Base-by-base conservation (phyloP, 2,113 vertebrate genomes). In the Equus przewalskii region DNA sequence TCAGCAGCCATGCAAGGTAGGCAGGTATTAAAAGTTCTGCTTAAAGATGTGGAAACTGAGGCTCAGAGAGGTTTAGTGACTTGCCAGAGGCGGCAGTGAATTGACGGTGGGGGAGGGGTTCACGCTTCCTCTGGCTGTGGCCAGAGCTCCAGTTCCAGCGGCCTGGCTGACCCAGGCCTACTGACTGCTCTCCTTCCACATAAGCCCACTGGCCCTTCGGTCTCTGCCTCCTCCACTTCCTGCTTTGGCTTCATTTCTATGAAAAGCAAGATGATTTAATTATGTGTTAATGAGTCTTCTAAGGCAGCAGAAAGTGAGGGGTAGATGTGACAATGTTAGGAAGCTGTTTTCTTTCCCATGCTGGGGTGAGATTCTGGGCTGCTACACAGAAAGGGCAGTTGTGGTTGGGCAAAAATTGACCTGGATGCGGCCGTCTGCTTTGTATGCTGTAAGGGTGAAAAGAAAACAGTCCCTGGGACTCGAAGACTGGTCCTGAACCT, bases 191-290 rank as follows among this genome's bases (percentile, higher is more conserved):
- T 46, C 18, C 44, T 64, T 73, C 51, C 9, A 28, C 62, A 14
- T 70, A 54, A 64, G 54, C 69, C 78, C 91, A 41, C 8, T 33
- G 41, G n/a, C 26, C 36, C 72, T 84, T 93, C 13, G 7, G 28
- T 33, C 46, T 41, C 33, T 79, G 41, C 44, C 54, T 80, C 46
- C 56, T 46, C n/a, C 22, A 19, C 41, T 58, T 60, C 79, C 58
- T 3, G 6, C 72, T 67, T 65, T 86, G 62, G 21, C 26, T 49
- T 60, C n/a, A 75, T 86, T 73, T 85, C 85, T 58, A 21, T 80
- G 64, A 85, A 89, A 97, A 89, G 64, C 64, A 79, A 65, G 12
- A 85, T 89, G 36, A 89, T 54, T 84, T 51, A 56, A 84, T 78
- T 56, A 54, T 80, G 16, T 93, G 73, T 73, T 62, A 33, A 80